Evolutionary conservation across 2,797 vertebrate genomes (phyloP), one percentile per base, ranked within the genome.

Genomic region (Micromesistius poutassou): DNA sequence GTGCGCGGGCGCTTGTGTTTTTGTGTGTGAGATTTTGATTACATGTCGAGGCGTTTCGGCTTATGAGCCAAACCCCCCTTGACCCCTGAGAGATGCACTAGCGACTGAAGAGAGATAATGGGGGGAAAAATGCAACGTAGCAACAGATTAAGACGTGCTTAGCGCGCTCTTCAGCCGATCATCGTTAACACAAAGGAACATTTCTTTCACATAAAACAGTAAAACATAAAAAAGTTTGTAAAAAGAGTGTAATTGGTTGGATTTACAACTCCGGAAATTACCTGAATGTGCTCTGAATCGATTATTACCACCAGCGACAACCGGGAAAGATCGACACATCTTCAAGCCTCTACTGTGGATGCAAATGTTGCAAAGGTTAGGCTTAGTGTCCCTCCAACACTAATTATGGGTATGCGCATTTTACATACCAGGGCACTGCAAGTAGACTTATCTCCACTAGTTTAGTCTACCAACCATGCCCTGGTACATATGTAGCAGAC

Each of bases 241-340:
- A n/a, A n/a, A 7, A 33, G 79, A 75, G 76, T 73, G 40, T 71
- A 72, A 81, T 46, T 31, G n/a, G 74, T 79, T 66, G 73, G 77
- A 84, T 80, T 77, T 72, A 72, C 40, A 84, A 81, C 72, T 77
- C 55, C 80, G 76, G 84, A 78, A 79, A 19, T 28, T 40, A 71
- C 36, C 74, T 79, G 81, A 76, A 74, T 79, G 71, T 40, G 71
- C 74, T 78, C 75, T 84, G 89, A 90, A 77, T 84, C 83, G 91
- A 90, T 91, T 89, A 90, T 80, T 79, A 83, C 75, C 40, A 16
- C 80, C 87, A 91, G 90, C 88, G 89, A 87, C 88, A 80, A 40
- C 36, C 78, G 84, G 81, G 76, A 40, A 3, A 42, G 79, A 74
- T 89, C 85, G 91, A 55, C 46, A 90, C 85, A 91, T 91, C 86